phyloP scores from a whole-genome alignment of 2,113 vertebrate species.

The Apeltes quadracus region DNA sequence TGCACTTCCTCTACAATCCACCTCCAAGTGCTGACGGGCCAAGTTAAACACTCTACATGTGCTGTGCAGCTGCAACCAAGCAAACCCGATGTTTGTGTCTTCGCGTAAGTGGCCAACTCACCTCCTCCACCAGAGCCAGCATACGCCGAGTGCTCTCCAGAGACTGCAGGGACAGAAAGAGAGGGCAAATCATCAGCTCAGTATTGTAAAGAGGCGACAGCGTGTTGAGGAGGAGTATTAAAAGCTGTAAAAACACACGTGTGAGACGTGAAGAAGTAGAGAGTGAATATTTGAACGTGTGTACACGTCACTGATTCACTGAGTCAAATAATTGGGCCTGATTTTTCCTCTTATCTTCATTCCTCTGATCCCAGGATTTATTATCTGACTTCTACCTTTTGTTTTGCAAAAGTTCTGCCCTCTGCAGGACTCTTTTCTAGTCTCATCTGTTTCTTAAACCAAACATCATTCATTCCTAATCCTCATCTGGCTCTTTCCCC shows the following conservation, averaged over 20 bases:
- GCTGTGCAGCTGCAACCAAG: too few species aligned
- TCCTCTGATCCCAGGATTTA: not conserved
- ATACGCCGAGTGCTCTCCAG: constrained; percentile 98
- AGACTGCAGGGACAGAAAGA: constrained; percentile 80
- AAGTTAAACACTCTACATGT: too few species aligned
- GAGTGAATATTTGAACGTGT: not conserved
- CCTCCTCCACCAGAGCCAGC: constrained; percentile 98
- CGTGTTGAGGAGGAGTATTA: not conserved
- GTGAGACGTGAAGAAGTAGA: not conserved
- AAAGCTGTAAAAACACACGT: not conserved
- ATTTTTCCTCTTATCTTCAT: constrained; percentile 10
- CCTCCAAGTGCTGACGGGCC: too few species aligned
- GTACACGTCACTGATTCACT: not conserved
- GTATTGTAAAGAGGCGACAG: not conserved
- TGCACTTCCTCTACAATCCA: not conserved
- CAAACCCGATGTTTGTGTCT: not conserved
- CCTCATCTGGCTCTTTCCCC: constrained; percentile 18
- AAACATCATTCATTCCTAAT: constrained; percentile 18
- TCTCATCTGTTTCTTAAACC: constrained; percentile 8
- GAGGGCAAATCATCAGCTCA: constrained; percentile 34
- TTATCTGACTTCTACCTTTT: constrained; percentile 22
- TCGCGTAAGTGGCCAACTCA: constrained; percentile 75
- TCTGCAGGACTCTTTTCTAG: not conserved
- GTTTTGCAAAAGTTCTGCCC: constrained; percentile 15
- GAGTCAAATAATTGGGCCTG: constrained; percentile 3